These are phyloP conservation scores for Myotis findleyi DNA, from an alignment of 2,797 vertebrate genomes.

Conservation along the genomic window DNA sequence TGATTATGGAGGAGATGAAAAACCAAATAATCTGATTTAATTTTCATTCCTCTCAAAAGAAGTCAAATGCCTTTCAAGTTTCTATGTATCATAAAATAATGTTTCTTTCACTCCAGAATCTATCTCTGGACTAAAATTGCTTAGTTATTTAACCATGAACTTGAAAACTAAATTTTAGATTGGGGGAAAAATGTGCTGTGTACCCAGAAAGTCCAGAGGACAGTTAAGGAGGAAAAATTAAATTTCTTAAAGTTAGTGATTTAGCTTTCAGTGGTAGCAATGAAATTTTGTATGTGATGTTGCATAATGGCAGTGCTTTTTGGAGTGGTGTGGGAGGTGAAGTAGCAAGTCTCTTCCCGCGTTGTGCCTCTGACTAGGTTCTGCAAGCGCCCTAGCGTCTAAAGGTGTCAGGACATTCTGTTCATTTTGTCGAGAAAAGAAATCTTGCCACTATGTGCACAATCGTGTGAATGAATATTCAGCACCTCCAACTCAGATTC, in stretches of 20 bases:
- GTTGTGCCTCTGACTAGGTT: background rate
- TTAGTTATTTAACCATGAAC: background rate
- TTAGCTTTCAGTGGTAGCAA: background rate
- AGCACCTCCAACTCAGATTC: constrained; percentile 54
- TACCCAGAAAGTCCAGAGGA: background rate
- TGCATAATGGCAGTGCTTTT: background rate
- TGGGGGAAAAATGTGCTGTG: background rate
- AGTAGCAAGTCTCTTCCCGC: background rate
- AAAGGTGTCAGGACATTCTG: constrained; percentile 59
- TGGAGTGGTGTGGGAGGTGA: constrained; percentile 10
- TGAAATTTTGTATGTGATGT: background rate
- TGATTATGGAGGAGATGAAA: background rate
- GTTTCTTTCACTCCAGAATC: background rate
- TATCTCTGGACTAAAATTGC: background rate
- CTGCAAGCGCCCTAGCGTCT: background rate
- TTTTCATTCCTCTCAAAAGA: background rate
- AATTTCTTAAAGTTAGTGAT: background rate
- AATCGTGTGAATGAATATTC: constrained; percentile 47
- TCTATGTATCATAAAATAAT: constrained; percentile 34
- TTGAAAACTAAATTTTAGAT: background rate
- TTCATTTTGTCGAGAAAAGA: constrained; percentile 60
- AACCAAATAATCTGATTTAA: background rate
- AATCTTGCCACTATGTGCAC: background rate
- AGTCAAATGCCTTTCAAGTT: constrained; percentile 7
- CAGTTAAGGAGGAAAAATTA: background rate